Evolutionary conservation across 2,888 invertebrate genomes (phyloP).

Genomic region (Scaptomyza caliginosa): DNA sequence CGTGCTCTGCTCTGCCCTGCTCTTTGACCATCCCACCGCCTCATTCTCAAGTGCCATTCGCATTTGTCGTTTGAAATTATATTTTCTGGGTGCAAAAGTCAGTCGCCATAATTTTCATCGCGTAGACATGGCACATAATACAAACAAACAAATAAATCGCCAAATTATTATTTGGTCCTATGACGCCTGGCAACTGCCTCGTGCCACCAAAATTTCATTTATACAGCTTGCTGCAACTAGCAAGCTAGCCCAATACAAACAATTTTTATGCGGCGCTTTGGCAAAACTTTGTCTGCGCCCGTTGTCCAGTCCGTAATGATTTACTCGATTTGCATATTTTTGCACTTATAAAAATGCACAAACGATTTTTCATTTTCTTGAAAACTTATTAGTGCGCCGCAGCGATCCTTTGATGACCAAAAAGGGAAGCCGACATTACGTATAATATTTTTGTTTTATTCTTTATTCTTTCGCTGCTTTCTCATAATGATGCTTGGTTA

Average conservation of each 20-base stretch:
- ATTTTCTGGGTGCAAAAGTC: slow-evolving; percentile 58
- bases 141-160: slow-evolving; percentile 78
- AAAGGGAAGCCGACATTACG: slow-evolving; percentile 21
- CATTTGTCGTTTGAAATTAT: slow-evolving; percentile 63
- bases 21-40: too few relatives aligned
- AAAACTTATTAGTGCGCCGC: slow-evolving; percentile 77
- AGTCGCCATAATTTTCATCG: slow-evolving; percentile 68
- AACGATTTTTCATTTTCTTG: slow-evolving; percentile 81
- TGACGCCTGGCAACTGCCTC: neutral
- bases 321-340: slow-evolving; percentile 83
- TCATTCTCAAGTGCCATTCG: slow-evolving; percentile 16
- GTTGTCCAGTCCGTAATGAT: slow-evolving; percentile 73
- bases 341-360: slow-evolving; percentile 80
- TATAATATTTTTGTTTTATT: slow-evolving; percentile 19
- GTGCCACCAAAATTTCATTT: neutral
- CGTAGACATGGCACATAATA: slow-evolving; percentile 68
- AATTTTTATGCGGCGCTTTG: slow-evolving; percentile 49
- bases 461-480: slow-evolving; percentile 18
- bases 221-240: slow-evolving; percentile 6
- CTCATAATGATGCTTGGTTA: slow-evolving; percentile 45
- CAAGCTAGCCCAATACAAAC: slow-evolving; percentile 19
- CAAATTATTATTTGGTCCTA: slow-evolving; percentile 65
- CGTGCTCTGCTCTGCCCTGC: neutral
- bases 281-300: slow-evolving; percentile 69
- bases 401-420: slow-evolving; percentile 64